These are phyloP conservation scores for Polietes domitor DNA, from an alignment of 2,888 invertebrate genomes.

Conservation along the genomic window DNA sequence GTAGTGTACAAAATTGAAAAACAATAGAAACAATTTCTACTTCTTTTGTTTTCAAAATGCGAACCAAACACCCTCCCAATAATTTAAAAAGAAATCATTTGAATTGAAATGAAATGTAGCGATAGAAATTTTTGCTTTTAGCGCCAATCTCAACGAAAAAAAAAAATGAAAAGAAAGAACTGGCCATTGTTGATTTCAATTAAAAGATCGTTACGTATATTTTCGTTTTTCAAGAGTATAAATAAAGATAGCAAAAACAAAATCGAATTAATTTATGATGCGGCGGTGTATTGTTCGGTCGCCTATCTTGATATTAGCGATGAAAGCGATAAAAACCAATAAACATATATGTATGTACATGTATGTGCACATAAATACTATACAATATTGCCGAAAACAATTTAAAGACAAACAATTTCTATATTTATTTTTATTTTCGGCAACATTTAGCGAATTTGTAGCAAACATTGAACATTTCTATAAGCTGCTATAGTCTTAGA, in stretches of 20 bases:
- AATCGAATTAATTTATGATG: background rate
- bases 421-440: too few species aligned
- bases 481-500: too few species aligned
- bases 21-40: too few species aligned
- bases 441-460: too few species aligned
- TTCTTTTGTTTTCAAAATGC: background rate
- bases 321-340: too few species aligned
- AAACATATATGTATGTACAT: too few species aligned
- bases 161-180: background rate
- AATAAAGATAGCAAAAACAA: background rate
- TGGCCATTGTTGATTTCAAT: conserved; percentile 1
- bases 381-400: too few species aligned
- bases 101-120: conserved; percentile 15
- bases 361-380: too few species aligned
- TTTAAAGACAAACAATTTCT: too few species aligned
- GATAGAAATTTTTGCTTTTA: conserved; percentile 4
- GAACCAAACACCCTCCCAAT: background rate
- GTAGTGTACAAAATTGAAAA: too few species aligned
- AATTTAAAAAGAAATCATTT: background rate
- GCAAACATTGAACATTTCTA: too few species aligned
- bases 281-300: background rate
- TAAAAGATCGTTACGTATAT: background rate
- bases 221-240: background rate
- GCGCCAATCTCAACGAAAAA: conserved; percentile 13
- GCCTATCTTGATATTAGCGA: background rate